phyloP scores from a whole-genome alignment of 2,113 vertebrate species.

The Vanacampus margaritifer region DNA sequence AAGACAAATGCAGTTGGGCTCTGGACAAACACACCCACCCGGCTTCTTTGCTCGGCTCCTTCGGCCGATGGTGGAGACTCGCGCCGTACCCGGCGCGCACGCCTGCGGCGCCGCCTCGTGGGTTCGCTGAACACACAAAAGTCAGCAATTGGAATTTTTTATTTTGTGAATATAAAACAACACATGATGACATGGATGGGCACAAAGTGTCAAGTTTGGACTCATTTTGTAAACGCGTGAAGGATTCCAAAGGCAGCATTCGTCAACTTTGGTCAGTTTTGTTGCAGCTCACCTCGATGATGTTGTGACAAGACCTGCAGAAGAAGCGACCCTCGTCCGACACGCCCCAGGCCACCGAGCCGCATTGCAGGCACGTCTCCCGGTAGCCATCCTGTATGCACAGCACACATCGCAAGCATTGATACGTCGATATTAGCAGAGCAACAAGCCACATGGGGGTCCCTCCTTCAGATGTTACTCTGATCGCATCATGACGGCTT shows the following conservation, averaged over 20 bases:
- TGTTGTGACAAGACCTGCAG: constrained; percentile 86
- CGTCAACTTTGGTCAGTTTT: neutral
- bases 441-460: neutral
- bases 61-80: constrained; percentile 29
- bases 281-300: constrained; percentile 82
- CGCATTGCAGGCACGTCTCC: constrained; percentile 81
- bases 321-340: constrained; percentile 86
- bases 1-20: neutral
- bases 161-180: too few species aligned
- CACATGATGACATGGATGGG: too few species aligned
- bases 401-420: neutral
- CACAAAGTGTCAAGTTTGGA: too few species aligned
- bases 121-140: constrained; percentile 55
- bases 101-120: constrained; percentile 36
- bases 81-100: neutral
- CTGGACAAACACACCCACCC: constrained; percentile 37
- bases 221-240: too few species aligned
- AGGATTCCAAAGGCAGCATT: too few species aligned
- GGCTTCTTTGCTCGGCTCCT: constrained; percentile 3
- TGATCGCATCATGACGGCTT: too few species aligned
- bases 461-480: neutral
- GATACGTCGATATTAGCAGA: neutral
- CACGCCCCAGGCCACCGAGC: constrained; percentile 83
- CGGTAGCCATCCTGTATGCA: constrained; percentile 72
- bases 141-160: too few species aligned